These are phyloP conservation scores for Plagodis dolabraria DNA, from an alignment of 2,888 invertebrate species.

Conservation along the genomic window DNA sequence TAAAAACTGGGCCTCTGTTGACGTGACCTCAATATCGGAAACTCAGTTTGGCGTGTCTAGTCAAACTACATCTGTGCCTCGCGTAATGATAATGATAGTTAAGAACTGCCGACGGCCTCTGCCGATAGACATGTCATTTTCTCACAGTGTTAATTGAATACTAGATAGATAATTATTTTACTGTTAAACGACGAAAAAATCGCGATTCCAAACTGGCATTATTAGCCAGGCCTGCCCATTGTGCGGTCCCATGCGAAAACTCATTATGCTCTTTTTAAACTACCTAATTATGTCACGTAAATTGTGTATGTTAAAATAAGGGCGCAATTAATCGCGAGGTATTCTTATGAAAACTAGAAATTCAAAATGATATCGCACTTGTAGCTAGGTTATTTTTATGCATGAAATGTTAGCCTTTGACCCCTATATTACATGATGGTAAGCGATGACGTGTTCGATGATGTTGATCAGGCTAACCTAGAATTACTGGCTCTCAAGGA, in stretches of 20 bases:
- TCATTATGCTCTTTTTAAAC: conserved; percentile 36
- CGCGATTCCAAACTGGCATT: conserved; percentile 47
- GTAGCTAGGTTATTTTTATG: too few relatives aligned
- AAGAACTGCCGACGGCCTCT: conserved; percentile 53
- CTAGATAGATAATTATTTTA: conserved; percentile 65
- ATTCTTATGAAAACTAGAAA: too few relatives aligned
- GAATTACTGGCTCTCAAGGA: too few relatives aligned
- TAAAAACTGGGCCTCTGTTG: too few relatives aligned
- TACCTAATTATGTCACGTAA: background rate
- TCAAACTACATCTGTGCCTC: conserved; percentile 43
- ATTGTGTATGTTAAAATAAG: too few relatives aligned
- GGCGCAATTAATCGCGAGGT: too few relatives aligned
- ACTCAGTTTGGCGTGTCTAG: conserved; percentile 48
- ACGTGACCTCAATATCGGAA: too few relatives aligned
- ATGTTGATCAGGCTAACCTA: too few relatives aligned
- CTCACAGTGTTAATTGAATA: conserved; percentile 76
- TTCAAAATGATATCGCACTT: too few relatives aligned
- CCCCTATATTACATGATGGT: too few relatives aligned
- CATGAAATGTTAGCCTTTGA: too few relatives aligned
- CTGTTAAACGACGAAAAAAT: conserved; percentile 53
- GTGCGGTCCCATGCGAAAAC: conserved; percentile 36
- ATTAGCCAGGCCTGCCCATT: conserved; percentile 22
- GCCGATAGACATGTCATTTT: conserved; percentile 75
- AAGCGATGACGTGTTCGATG: too few relatives aligned
- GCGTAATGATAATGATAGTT: conserved; percentile 64